Evolutionary conservation across 2,113 vertebrate species (phyloP).

Genomic region (Psephotus haematonotus): DNA sequence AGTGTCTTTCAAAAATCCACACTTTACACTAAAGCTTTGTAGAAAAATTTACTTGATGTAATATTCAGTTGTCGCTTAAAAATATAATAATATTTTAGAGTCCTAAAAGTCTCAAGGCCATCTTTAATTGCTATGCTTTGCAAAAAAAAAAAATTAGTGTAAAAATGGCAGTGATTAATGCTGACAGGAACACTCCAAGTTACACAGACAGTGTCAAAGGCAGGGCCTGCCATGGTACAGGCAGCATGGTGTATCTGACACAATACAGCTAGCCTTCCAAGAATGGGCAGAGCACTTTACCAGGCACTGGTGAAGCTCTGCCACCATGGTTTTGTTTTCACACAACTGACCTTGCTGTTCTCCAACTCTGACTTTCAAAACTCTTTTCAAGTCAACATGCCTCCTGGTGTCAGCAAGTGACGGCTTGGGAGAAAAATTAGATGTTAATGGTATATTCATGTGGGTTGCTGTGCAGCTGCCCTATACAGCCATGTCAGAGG

Average conservation of each 20-base stretch:
- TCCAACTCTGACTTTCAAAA: not conserved
- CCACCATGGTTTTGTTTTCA: not conserved
- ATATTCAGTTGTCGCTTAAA: not conserved
- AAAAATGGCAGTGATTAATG: not conserved
- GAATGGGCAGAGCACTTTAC: not conserved
- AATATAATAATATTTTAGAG: not conserved
- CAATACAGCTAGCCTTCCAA: not conserved
- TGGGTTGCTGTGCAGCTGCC: not conserved
- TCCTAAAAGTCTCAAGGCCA: not conserved
- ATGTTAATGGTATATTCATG: too few species aligned
- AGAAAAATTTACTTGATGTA: not conserved
- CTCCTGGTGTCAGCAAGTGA: not conserved
- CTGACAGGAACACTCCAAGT: not conserved
- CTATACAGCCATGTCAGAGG: not conserved
- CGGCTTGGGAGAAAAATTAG: not conserved
- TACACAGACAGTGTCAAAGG: not conserved
- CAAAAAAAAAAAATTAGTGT: not conserved
- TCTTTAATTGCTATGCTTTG: not conserved
- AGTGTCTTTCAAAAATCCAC: not conserved
- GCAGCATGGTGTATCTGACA: not conserved
- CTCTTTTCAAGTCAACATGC: not conserved
- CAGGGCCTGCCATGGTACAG: rapidly evolving
- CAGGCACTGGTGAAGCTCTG: not conserved
- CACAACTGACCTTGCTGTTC: not conserved
- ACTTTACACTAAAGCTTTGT: not conserved